A percentile compares a stretch with the other conserved stretches of the same genome.
Evolutionary conservation across 2,888 invertebrate genomes (phyloP).

Genomic region (Falcaria lacertinaria): DNA sequence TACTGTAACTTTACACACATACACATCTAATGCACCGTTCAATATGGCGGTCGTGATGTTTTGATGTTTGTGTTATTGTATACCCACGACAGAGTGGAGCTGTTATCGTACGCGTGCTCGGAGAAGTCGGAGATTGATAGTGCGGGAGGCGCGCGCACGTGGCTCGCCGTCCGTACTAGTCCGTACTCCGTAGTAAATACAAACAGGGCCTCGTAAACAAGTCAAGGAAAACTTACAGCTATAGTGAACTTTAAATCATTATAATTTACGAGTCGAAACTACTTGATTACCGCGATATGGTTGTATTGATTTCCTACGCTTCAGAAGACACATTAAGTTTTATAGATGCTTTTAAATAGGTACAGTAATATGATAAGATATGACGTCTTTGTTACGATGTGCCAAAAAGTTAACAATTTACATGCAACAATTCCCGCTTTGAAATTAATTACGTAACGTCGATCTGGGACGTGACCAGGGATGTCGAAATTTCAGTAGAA

Average conservation of each 20-base stretch:
- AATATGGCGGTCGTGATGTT: conserved; percentile 10
- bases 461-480: not conserved
- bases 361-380: too few species aligned
- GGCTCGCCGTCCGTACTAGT: conserved; percentile 29
- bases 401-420: too few species aligned
- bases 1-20: too few species aligned
- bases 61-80: conserved; percentile 19
- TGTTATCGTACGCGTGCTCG: conserved; percentile 37
- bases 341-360: too few species aligned
- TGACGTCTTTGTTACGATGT: too few species aligned
- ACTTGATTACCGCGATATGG: too few species aligned
- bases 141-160: conserved; percentile 43
- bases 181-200: conserved; percentile 43
- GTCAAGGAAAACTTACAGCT: conserved; percentile 10
- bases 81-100: conserved; percentile 15
- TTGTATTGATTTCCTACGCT: too few species aligned
- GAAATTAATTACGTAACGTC: not conserved
- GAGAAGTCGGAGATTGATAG: conserved; percentile 35
- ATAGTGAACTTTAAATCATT: not conserved
- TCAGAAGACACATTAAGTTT: too few species aligned
- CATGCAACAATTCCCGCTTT: not conserved
- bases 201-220: conserved; percentile 32
- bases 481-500: conserved; percentile 1
- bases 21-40: not conserved
- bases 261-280: too few species aligned